Percentiles rank a stretch among this genome's conserved stretches.
Evolutionary conservation across 2,113 vertebrate genomes (phyloP).

Genomic region (Neolamprologus brichardi): DNA sequence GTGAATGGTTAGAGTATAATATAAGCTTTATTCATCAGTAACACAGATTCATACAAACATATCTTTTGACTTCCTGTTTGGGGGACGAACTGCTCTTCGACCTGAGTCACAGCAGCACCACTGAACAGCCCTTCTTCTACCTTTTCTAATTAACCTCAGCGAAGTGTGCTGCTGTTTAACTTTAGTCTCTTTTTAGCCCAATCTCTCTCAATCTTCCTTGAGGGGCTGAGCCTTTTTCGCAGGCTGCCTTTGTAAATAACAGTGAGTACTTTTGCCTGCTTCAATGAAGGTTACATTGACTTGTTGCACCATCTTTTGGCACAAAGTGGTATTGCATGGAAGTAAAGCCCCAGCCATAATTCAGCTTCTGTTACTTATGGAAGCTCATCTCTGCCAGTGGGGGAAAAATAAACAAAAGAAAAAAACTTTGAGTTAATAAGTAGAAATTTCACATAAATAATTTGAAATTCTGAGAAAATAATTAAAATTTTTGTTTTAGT

Average conservation of each 20-base stretch:
- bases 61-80: neutral
- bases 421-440: neutral
- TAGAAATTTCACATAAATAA: neutral
- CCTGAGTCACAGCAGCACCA: neutral
- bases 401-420: fast-evolving
- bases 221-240: neutral
- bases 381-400: neutral
- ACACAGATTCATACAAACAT: neutral
- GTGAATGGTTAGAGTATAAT: neutral
- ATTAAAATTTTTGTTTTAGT: fast-evolving
- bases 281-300: neutral
- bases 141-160: fast-evolving
- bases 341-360: fast-evolving
- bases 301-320: neutral
- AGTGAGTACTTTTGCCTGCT: fast-evolving
- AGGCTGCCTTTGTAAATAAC: neutral
- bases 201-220: neutral
- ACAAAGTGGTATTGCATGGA: neutral
- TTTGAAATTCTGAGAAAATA: neutral
- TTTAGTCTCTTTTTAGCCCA: neutral
- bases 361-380: neutral
- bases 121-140: neutral
- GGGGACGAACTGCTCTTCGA: neutral
- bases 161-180: neutral
- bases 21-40: neutral